Evolutionary conservation across 2,797 vertebrate species (phyloP).

Genomic region (Apodemus agrarius): DNA sequence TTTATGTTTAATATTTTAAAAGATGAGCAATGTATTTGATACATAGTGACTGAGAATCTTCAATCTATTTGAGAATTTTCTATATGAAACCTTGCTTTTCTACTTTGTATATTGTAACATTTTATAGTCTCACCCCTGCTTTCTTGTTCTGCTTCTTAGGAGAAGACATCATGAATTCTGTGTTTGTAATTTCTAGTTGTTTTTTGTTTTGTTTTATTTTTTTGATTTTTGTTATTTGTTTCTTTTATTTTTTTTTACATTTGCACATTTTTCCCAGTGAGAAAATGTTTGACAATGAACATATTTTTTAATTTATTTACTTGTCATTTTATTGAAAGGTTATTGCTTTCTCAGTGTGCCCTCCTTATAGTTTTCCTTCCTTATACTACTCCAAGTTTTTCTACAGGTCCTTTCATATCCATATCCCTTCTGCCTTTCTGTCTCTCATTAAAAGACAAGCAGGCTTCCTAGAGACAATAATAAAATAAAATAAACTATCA

Average conservation of each 20-base stretch:
- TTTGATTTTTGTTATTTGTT: no score
- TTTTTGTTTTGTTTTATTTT: neutral
- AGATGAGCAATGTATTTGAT: neutral
- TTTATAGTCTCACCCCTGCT: neutral
- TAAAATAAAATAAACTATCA: neutral
- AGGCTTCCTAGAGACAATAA: neutral
- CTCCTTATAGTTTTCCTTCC: neutral
- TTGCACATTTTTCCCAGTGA: neutral
- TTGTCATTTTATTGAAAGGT: neutral
- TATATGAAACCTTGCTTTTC: neutral
- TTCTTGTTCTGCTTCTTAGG: neutral
- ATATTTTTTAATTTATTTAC: neutral
- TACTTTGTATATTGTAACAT: neutral
- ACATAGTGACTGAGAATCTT: neutral
- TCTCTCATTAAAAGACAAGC: neutral
- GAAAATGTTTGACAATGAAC: neutral
- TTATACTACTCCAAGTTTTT: no score
- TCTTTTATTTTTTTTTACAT: neutral
- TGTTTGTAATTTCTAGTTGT: neutral
- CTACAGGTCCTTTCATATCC: no score
- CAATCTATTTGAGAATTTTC: neutral
- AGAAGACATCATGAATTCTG: neutral
- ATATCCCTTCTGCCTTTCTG: no score
- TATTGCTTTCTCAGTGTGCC: neutral
- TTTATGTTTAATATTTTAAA: neutral